Base-by-base conservation (phyloP, 64 coral and sea anemone genomes). In the Dendrophyllia cribrosa region DNA sequence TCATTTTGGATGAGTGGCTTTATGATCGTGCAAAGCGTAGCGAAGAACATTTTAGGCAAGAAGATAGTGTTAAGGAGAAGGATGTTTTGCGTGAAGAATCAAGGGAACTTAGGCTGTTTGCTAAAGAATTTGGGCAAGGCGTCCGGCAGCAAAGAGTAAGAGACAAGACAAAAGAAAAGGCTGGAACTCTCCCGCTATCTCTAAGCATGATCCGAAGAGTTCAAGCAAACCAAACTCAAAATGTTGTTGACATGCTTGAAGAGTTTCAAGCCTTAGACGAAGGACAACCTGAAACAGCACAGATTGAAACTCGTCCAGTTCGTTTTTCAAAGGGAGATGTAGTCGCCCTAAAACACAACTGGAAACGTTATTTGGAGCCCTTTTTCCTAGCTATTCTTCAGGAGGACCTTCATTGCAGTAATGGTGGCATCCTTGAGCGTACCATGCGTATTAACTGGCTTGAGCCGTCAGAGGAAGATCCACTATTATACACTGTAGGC, bases 331-430 rank as follows among this genome's bases (percentile, higher is more conserved):
- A 87, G 66, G 75, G 75, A 6, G 75, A 20, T n/a, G 47, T 78
- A 24, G 75, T 78, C 2, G 49, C 47, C 14, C 75, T 78, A 6
- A 78, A 78, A 16, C 47, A 78, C 17, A 53, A 78, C 22, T 78
- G 24, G 14, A 82, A 34, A 43, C n/a, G 15, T 4, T 82, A 82
- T 61, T 26, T 82, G 13, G 21, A 58, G 20, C 78, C 21, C 6
- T 60, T 88, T 75, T 88, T 88, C 22, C 86, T 74, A 19, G 87
- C 73, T 11, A 43, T 89, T 59, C 73, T 89, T 63, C 44, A 3
- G 16, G 70, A 89, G 44, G 87, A 89, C 58, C 72, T 89, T 59
- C 87, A 89, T 46, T 5, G 72, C 72, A 77, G 58, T 12, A 20
- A 64, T 13, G 87, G 44, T 66, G 0, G 14, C 19, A 19, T 16